These are phyloP conservation scores for Patagioenas fasciata DNA, from an alignment of 2,113 vertebrate species.

Conservation along the genomic window DNA sequence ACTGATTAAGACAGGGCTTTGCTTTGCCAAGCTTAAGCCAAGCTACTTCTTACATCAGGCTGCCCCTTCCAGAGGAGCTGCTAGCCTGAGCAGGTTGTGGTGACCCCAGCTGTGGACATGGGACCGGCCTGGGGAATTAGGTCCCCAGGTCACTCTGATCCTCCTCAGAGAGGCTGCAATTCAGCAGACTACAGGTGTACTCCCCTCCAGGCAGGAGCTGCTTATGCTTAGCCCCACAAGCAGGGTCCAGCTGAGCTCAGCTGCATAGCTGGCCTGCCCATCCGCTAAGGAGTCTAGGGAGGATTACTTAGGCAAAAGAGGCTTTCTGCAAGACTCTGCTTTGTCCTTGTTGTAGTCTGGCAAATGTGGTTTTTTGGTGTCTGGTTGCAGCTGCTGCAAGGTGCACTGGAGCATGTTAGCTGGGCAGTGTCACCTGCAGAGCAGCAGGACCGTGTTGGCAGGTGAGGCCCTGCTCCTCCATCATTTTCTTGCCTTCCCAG, in stretches of 20 bases:
- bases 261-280: background rate
- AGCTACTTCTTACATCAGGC: background rate
- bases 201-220: background rate
- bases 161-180: background rate
- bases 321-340: background rate
- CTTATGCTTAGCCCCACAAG: background rate
- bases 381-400: background rate
- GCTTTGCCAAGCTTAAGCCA: background rate
- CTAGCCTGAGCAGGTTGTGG: background rate
- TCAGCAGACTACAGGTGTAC: background rate
- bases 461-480: background rate
- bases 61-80: background rate
- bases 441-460: rapidly evolving
- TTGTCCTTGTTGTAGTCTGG: background rate
- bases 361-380: background rate
- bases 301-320: background rate
- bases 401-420: background rate
- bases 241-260: background rate
- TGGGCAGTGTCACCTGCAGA: background rate
- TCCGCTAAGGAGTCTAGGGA: background rate
- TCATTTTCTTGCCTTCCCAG: background rate
- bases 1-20: background rate
- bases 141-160: background rate
- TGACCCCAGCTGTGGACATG: background rate
- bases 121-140: background rate